These are phyloP conservation scores for Acanthosepion lycidas DNA, from an alignment of 2,888 invertebrate genomes.

Conservation along the genomic window DNA sequence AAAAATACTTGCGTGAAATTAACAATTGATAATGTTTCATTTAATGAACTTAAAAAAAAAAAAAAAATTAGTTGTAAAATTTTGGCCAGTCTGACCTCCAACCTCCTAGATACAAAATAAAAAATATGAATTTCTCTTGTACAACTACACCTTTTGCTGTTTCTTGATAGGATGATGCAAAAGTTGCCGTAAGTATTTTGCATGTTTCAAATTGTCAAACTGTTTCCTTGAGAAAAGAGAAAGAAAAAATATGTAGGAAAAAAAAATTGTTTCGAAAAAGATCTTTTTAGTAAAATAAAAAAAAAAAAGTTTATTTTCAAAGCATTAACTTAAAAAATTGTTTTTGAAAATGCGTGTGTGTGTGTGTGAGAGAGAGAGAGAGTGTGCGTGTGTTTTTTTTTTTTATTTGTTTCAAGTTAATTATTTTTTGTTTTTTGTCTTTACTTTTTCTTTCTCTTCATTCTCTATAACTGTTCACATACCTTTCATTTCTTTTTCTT, in stretches of 20 bases:
- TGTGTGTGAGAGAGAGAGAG: no score
- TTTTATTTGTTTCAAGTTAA: neutral
- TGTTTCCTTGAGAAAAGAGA: neutral
- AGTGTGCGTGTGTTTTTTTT: no score
- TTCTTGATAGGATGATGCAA: slow-evolving; percentile 59
- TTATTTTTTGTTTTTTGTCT: neutral
- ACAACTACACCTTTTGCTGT: slow-evolving; percentile 36
- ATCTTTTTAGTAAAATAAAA: neutral
- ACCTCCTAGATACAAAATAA: neutral
- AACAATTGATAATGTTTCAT: no score
- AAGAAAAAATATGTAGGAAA: neutral
- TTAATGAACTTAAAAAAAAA: no score
- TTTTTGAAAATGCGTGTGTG: no score
- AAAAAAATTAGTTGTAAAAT: no score
- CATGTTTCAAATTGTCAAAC: neutral
- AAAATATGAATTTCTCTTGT: neutral
- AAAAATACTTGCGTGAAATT: no score
- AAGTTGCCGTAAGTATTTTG: slow-evolving; percentile 63
- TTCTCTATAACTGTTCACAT: neutral
- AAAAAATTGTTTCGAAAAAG: neutral
- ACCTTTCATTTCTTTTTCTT: neutral
- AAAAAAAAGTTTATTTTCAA: no score
- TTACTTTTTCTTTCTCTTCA: neutral
- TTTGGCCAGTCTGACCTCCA: neutral
- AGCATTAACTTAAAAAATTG: no score